Conservation (phyloP, 2,888 invertebrate species). For the Diabrotica balteata region DNA sequence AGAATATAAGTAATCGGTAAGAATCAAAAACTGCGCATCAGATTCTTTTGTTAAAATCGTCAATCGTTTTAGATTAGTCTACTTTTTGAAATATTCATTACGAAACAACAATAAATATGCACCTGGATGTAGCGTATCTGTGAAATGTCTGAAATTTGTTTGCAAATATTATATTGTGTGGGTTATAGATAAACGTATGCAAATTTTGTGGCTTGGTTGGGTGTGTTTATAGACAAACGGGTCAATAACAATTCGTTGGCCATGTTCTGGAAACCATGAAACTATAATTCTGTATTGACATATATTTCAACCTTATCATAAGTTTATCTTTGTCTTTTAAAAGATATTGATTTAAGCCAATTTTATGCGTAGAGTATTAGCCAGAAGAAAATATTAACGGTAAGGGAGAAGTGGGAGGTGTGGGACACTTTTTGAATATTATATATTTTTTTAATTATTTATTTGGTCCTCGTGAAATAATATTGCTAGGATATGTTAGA, state of each 20-base stretch:
- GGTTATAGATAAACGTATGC: slow-evolving; percentile 21
- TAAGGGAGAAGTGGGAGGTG: no score
- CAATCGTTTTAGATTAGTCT: background rate
- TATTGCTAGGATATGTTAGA: no score
- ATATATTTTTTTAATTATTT: no score
- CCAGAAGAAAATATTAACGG: no score
- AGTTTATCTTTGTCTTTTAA: no score
- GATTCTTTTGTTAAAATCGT: background rate
- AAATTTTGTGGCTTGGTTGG: slow-evolving; percentile 15
- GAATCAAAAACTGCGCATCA: background rate
- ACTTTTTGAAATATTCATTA: background rate
- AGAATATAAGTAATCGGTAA: slow-evolving; percentile 1
- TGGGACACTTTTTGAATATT: no score
- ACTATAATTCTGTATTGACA: background rate
- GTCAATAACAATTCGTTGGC: slow-evolving; percentile 19
- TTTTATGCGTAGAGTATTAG: no score
- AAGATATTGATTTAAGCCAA: no score
- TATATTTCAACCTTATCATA: background rate
- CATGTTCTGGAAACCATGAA: background rate
- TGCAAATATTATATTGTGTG: slow-evolving; percentile 8
- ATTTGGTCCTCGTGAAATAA: no score
- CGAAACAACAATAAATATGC: background rate
- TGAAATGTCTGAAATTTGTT: slow-evolving; percentile 5
- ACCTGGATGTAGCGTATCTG: background rate
- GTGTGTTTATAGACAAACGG: slow-evolving; percentile 5